These are phyloP conservation scores for Prionace glauca DNA, from an alignment of 2,797 vertebrate species.

Conservation along the genomic window DNA sequence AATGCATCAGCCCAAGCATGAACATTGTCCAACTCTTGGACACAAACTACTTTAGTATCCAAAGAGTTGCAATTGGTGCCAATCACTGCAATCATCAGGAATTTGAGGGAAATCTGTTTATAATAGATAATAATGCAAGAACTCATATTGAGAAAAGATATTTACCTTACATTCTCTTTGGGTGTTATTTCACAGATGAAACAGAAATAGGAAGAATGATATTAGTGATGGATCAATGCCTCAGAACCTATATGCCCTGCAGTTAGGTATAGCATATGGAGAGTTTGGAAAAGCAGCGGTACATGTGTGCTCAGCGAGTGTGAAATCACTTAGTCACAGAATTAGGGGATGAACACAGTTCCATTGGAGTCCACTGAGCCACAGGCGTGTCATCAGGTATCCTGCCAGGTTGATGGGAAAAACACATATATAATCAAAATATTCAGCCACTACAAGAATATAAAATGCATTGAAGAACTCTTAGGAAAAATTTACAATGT, in stretches of 20 bases:
- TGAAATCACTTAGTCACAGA: slow-evolving; percentile 29
- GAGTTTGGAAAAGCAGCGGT: not conserved
- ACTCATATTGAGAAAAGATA: not conserved
- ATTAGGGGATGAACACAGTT: not conserved
- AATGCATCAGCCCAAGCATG: not conserved
- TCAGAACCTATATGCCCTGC: not conserved
- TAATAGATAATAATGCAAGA: not conserved
- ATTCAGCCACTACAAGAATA: not conserved
- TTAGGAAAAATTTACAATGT: not conserved
- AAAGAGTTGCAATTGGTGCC: not conserved
- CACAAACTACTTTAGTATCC: not conserved
- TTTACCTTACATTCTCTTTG: not conserved
- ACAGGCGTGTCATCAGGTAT: not conserved
- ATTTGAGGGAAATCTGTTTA: not conserved
- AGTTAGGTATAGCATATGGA: not conserved
- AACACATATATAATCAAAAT: not conserved
- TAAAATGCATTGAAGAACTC: not conserved
- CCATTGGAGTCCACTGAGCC: not conserved
- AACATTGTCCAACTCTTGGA: not conserved
- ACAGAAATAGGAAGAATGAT: not conserved
- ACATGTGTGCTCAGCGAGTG: not conserved
- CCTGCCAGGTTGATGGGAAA: not conserved
- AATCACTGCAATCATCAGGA: not conserved
- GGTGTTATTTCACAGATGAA: not conserved
- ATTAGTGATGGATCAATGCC: not conserved